Evolutionary conservation across 2,113 vertebrate genomes (phyloP), one percentile per base, ranked within the genome.

Genomic region (Sphaerodactylus townsendi): DNA sequence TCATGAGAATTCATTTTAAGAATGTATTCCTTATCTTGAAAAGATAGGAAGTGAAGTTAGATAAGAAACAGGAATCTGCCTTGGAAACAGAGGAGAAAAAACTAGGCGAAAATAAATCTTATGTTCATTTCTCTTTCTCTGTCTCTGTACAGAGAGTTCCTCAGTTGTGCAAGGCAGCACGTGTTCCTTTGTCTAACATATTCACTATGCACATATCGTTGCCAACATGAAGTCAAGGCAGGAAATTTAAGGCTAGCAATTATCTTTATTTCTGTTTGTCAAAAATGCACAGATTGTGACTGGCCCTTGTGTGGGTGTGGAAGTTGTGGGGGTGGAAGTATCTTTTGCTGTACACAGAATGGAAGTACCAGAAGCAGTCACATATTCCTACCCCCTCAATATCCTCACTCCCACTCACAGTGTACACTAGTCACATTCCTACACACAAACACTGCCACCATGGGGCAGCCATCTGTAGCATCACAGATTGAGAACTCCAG

Each of bases 1-100:
- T 87, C 28, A 15, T 44, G 64, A 75, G 48, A 79, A 89, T 90
- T 89, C 9, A 84, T 17, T 85, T 88, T 72, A 75, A 92, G 84
- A 86, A 41, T 11, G 13, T 77, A 59, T 39, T 89, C 87, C 80
- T 88, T 79, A 85, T 41, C 11, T 35, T 75, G 90, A 87, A 87
- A 87, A 76, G 75, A 64, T 0, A 46, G 46, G 85, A 75, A 3
- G 30, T 46, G 0, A 4, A 87, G 37, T 30, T 68, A 88, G 79
- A 46, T 77, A 83, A 91, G 77, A 90, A 83, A 81, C 7, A 19
- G 53, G 62, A 82, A 30, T 2, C 30, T 74, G 46, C 72, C 66
- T 77, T 84, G 2, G 6, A 81, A 30, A 85, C 81, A 73, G 85
- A 77, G 25, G n/a, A 85, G 65, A 83, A 53, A 25, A 68, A 56